These are phyloP conservation scores for Dendrolimus punctatus DNA, from an alignment of 1,140 invertebrate genomes.

Conservation along the genomic window DNA sequence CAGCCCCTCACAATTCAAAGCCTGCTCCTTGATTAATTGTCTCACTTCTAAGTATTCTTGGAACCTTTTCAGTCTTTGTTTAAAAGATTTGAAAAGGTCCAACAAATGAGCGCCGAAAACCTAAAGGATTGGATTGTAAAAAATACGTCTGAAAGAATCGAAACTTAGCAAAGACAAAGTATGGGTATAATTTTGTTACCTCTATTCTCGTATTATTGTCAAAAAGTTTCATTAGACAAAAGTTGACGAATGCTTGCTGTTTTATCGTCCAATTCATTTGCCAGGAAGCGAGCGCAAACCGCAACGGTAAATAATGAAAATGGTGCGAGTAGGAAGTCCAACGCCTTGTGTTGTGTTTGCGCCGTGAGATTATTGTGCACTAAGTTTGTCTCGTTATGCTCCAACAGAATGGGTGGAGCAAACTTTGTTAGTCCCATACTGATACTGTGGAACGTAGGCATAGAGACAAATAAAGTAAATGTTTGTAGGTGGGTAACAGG, in stretches of 20 bases:
- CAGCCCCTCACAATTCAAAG: too few species aligned
- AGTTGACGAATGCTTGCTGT: slow-evolving; percentile 53
- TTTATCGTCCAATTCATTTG: slow-evolving; percentile 63
- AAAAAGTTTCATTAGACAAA: slow-evolving; percentile 59
- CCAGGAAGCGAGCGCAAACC: slow-evolving; percentile 42
- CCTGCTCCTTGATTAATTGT: too few species aligned
- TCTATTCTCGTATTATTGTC: slow-evolving; percentile 46
- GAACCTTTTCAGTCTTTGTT: too few species aligned
- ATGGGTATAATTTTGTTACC: slow-evolving; percentile 3
- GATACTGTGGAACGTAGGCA: slow-evolving; percentile 1
- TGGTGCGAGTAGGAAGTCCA: slow-evolving; percentile 24
- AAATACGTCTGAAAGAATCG: slow-evolving; percentile 10
- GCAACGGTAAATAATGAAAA: slow-evolving; percentile 53
- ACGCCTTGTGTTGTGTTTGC: slow-evolving; percentile 35
- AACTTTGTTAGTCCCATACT: slow-evolving; percentile 38
- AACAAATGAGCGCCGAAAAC: too few species aligned
- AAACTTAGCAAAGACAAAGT: slow-evolving; percentile 49
- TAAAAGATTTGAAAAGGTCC: too few species aligned
- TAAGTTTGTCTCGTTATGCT: slow-evolving; percentile 50
- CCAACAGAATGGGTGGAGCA: slow-evolving; percentile 36
- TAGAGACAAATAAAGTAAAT: neutral
- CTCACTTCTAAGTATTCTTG: too few species aligned
- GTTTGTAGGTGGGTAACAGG: slow-evolving; percentile 1
- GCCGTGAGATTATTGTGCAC: slow-evolving; percentile 50
- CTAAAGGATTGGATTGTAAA: too few species aligned